These are phyloP conservation scores for Colius striatus DNA, from an alignment of 2,113 vertebrate species.

Conservation along the genomic window DNA sequence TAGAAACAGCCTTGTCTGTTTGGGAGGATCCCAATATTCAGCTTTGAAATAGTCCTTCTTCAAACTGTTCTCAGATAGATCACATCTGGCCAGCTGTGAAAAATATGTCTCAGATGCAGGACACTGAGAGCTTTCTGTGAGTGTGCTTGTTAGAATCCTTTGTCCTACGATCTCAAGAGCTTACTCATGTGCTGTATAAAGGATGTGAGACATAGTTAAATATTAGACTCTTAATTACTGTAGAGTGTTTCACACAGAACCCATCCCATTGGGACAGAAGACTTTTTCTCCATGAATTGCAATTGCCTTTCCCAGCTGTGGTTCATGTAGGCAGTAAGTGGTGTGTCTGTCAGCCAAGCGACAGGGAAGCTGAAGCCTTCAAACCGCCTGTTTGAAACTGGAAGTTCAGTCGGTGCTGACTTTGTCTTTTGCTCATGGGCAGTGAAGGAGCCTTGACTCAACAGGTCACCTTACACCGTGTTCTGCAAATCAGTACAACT, in stretches of 20 bases:
- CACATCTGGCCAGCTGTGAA: slow-evolving; percentile 19
- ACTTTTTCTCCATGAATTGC: background rate
- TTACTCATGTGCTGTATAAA: background rate
- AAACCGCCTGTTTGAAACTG: background rate
- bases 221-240: background rate
- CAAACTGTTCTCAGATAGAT: background rate
- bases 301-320: background rate
- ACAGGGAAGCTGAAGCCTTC: background rate
- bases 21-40: background rate
- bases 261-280: background rate
- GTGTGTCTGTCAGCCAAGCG: background rate
- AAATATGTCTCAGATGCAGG: background rate
- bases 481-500: background rate
- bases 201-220: background rate
- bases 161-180: background rate
- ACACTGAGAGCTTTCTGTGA: background rate
- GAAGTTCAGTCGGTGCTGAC: background rate
- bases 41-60: background rate
- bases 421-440: background rate
- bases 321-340: background rate
- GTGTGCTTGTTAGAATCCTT: background rate
- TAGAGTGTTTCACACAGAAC: background rate
- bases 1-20: background rate
- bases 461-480: background rate
- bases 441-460: background rate